A percentile compares a stretch with the other conserved stretches of the same genome.
Evolutionary conservation across 1,140 invertebrate genomes (phyloP).

Genomic region (Heliconius hermathena): DNA sequence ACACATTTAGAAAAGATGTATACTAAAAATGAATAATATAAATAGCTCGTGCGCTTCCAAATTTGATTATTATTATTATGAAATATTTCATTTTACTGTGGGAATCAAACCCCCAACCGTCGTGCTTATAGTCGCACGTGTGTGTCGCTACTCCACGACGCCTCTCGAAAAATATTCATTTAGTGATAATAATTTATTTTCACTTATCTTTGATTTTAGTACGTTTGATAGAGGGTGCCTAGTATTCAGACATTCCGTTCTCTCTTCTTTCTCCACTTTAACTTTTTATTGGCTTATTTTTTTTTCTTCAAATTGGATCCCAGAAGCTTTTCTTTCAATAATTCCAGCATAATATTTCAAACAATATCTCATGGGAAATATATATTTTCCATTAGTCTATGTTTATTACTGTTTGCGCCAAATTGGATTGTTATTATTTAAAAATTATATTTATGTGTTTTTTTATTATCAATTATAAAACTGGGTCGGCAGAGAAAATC

Average conservation of each 20-base stretch:
- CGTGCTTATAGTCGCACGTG: no score
- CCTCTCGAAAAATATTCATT: no score
- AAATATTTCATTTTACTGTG: background rate
- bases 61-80: no score
- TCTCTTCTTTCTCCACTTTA: background rate
- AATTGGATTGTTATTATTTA: background rate
- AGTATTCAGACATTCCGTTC: background rate
- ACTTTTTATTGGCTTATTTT: background rate
- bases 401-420: background rate
- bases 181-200: no score
- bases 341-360: background rate
- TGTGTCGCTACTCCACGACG: no score
- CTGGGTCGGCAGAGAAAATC: no score
- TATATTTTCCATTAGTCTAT: slow-evolving; percentile 14
- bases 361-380: background rate
- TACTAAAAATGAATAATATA: no score
- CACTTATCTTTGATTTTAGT: no score
- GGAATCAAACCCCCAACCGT: no score
- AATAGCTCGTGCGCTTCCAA: no score
- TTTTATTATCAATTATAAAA: no score
- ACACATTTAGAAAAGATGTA: background rate
- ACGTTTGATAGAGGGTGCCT: no score
- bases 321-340: background rate
- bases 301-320: background rate
- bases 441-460: background rate